These are phyloP conservation scores for Heliconius sara DNA, from an alignment of 2,888 invertebrate species.

Conservation along the genomic window DNA sequence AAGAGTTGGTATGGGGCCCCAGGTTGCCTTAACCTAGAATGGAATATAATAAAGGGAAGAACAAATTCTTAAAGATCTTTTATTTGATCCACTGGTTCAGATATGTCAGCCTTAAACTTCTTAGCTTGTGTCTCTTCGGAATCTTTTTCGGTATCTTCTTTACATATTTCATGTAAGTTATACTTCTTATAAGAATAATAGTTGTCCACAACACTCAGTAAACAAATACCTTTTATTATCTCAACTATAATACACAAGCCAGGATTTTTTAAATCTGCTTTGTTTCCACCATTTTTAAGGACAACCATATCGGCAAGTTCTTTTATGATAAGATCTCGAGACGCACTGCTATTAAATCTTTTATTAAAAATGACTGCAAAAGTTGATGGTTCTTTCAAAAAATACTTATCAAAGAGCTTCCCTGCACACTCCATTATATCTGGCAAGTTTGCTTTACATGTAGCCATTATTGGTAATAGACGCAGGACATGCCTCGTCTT, in stretches of 20 bases:
- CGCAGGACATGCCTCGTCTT: conserved; percentile 91
- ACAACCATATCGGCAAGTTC: conserved; percentile 88
- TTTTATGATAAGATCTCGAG: conserved; percentile 88
- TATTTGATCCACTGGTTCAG: conserved; percentile 58
- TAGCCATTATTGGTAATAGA: conserved; percentile 91
- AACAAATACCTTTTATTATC: conserved; percentile 90
- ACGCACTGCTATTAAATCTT: conserved; percentile 89
- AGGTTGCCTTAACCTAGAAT: conserved; percentile 67
- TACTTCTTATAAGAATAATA: conserved; percentile 92
- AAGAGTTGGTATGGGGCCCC: conserved; percentile 72
- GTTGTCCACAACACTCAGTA: conserved; percentile 91
- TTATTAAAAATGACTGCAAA: conserved; percentile 91
- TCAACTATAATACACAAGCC: conserved; percentile 92
- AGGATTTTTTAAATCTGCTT: conserved; percentile 91
- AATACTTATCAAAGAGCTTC: conserved; percentile 88
- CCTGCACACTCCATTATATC: conserved; percentile 88
- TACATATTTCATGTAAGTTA: conserved; percentile 89
- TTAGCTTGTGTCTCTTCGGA: conserved; percentile 73
- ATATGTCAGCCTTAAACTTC: conserved; percentile 69
- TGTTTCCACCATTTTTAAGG: conserved; percentile 88
- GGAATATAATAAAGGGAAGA: conserved; percentile 45
- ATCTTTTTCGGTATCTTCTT: conserved; percentile 71
- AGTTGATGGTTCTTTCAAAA: conserved; percentile 87
- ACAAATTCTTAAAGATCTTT: conserved; percentile 35
- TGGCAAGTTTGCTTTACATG: conserved; percentile 91